These are phyloP conservation scores for Phymanthus crucifer DNA, from an alignment of 92 coral and sea anemone genomes.

Conservation along the genomic window DNA sequence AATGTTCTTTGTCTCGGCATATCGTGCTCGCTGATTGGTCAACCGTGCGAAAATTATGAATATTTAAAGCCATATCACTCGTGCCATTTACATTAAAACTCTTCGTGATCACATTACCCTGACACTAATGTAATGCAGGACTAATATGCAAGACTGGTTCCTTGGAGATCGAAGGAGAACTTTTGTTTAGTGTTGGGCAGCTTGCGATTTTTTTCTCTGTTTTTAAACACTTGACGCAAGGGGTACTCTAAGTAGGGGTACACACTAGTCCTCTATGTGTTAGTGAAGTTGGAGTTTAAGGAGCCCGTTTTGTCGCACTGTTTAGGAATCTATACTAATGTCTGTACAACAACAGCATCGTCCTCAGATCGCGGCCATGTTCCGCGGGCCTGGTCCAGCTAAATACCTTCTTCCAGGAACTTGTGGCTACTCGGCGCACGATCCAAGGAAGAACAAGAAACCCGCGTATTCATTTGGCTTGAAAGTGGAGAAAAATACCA, in stretches of 20 bases:
- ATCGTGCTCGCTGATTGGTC: conserved; percentile 14
- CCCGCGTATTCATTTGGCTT: conserved; percentile 88
- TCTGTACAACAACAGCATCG: conserved; percentile 42
- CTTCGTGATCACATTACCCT: conserved; percentile 35
- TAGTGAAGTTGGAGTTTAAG: conserved; percentile 12
- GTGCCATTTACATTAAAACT: conserved; percentile 9
- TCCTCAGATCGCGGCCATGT: conserved; percentile 93
- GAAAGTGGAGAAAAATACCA: conserved; percentile 18
- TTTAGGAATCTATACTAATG: conserved; percentile 3
- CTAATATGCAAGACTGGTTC: conserved; percentile 46
- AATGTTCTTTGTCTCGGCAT: background rate
- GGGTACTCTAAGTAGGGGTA: background rate
- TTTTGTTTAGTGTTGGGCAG: conserved; percentile 28
- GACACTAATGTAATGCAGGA: conserved; percentile 21
- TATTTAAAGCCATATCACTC: conserved; percentile 5
- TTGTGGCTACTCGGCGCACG: conserved; percentile 73
- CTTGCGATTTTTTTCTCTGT: background rate
- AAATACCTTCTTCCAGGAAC: conserved; percentile 80
- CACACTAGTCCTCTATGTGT: background rate
- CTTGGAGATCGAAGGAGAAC: conserved; percentile 57
- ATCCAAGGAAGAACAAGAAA: conserved; percentile 64
- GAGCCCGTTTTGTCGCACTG: background rate
- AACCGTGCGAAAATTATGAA: background rate
- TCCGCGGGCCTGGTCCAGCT: conserved; percentile 97
- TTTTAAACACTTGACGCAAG: background rate